These are phyloP conservation scores for Pelosia muscerda DNA, from an alignment of 2,888 invertebrate genomes.

Conservation along the genomic window DNA sequence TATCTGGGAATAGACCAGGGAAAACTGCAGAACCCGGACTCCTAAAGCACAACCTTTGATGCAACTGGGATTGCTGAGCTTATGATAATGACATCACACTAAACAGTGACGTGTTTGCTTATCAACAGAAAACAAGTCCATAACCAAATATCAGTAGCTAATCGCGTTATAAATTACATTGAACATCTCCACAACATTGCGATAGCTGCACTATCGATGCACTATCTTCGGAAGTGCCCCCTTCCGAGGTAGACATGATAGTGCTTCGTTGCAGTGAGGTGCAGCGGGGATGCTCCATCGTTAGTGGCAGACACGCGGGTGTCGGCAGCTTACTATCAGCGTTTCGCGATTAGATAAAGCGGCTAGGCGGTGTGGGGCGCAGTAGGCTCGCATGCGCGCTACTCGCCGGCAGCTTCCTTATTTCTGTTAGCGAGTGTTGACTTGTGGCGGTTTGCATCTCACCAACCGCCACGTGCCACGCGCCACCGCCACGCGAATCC, in stretches of 20 bases:
- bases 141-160: background rate
- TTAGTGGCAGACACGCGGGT: constrained; percentile 51
- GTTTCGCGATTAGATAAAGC: constrained; percentile 78
- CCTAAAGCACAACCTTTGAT: background rate
- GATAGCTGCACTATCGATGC: background rate
- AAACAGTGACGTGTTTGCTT: background rate
- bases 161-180: background rate
- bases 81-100: background rate
- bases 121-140: background rate
- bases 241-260: constrained; percentile 45
- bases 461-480: constrained; percentile 22
- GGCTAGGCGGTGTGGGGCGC: constrained; percentile 63
- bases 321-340: constrained; percentile 69
- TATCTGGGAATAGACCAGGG: background rate
- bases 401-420: constrained; percentile 56
- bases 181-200: background rate
- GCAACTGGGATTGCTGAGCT: background rate
- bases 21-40: background rate
- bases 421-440: constrained; percentile 74
- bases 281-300: constrained; percentile 32
- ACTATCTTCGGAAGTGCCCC: background rate
- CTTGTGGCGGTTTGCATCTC: constrained; percentile 40
- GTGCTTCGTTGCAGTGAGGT: constrained; percentile 22
- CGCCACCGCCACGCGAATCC: constrained; percentile 20
- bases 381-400: constrained; percentile 66